A percentile compares a stretch with the other conserved stretches of the same genome.
Evolutionary conservation across 2,797 vertebrate species (phyloP).

Genomic region (Spea hammondii): DNA sequence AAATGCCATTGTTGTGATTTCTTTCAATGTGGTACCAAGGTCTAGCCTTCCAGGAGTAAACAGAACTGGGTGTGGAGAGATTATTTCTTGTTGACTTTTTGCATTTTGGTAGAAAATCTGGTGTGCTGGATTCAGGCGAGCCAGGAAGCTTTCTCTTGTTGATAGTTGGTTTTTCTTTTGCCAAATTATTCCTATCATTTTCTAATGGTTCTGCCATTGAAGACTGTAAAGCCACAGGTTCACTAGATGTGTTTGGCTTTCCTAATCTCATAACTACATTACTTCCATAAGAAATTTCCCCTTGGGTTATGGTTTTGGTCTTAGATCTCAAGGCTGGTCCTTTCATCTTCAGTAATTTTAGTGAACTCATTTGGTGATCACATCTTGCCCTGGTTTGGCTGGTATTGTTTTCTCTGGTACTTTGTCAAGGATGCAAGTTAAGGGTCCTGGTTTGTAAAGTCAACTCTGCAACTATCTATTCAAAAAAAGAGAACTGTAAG

Average conservation of each 20-base stretch:
- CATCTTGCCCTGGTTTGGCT: neutral
- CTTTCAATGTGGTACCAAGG: conserved; percentile 36
- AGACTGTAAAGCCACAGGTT: neutral
- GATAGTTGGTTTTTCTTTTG: neutral
- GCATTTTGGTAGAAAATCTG: neutral
- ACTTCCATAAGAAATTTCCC: too few relatives aligned
- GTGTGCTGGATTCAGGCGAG: neutral
- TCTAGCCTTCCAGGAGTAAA: neutral
- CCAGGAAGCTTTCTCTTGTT: neutral
- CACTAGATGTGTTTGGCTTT: neutral
- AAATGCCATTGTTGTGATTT: conserved; percentile 40
- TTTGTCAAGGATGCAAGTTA: neutral
- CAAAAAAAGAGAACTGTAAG: too few relatives aligned
- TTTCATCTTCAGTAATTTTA: neutral
- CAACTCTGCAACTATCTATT: too few relatives aligned
- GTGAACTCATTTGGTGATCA: neutral
- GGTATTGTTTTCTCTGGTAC: neutral
- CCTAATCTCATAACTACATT: neutral
- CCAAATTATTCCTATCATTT: neutral
- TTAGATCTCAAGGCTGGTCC: neutral
- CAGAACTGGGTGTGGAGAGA: neutral
- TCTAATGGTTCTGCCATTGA: neutral
- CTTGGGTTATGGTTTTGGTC: neutral
- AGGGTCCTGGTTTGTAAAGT: too few relatives aligned
- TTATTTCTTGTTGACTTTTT: neutral